Base-by-base conservation (phyloP, 2,888 invertebrate genomes). In the Gortyna flavago region DNA sequence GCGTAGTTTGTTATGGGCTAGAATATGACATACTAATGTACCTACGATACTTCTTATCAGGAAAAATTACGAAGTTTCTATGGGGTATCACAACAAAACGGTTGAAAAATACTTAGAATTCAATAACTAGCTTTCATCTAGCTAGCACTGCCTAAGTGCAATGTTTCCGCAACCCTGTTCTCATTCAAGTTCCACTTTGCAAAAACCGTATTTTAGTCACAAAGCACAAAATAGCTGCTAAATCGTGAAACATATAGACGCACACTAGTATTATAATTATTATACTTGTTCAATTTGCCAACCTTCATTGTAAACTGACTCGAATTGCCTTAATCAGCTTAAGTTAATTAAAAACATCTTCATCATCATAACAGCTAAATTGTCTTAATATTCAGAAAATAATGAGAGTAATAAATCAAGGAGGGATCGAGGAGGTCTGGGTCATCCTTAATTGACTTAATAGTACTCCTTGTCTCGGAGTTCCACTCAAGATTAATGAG, bases 361-460 rank as follows among this genome's bases (percentile, higher is more conserved):
- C 62, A 71, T 79, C 48, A 61, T 79, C 41, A 62, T 70, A 82
- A 66, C 67, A 59, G 41, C 62, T 51, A 70, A 72, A 79, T 77
- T 71, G 71, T 68, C 77, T 64, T 77, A 82, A 73, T 79, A 74
- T 72, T 35, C 62, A 68, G 72, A 65, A 75, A 72, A 73, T 84
- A 73, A 78, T 81, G 75, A 81, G 64, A 65, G 79, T 73, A 73
- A 84, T 84, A 84, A 84, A 75, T 76, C 79, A 82, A 72, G 72
- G 0, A 54, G 59, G 73, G 51, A 54, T 73, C 11, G 73, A 73
- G 72, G 59, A 71, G 77, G 75, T 41, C 54, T 65, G 73, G 74
- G 82, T 77, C 82, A 79, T 79, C 57, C 61, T 48, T 82, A 84
- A 84, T 76, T 79, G 82, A 79, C 71, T 79, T 81, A 84, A 76